A percentile compares a stretch with the other conserved stretches of the same genome.
Conservation (phyloP, 2,888 invertebrate species). For the Drosophila mayaguana region DNA sequence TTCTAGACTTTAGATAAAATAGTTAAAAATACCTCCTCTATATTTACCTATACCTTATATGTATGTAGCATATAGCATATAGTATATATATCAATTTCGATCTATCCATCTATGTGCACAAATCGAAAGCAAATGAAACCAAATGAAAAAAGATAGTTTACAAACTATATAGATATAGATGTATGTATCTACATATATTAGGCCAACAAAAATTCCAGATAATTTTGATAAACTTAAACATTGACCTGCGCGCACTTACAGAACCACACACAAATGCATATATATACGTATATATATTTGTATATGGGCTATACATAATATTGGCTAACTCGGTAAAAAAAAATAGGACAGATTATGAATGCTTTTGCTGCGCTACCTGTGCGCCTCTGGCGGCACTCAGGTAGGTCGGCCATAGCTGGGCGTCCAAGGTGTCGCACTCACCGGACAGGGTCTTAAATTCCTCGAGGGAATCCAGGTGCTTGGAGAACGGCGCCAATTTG, state of each 20-base stretch:
- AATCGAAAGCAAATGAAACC: no score
- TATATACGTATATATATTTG: not conserved
- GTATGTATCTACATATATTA: no score
- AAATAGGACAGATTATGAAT: not conserved
- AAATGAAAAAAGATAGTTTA: no score
- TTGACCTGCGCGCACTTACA: not conserved
- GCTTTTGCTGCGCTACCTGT: conserved; percentile 7
- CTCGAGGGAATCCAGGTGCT: conserved; percentile 83
- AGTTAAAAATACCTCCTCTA: no score
- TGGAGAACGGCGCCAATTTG: conserved; percentile 83
- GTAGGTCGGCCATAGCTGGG: not conserved
- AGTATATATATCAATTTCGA: no score
- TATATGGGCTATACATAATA: not conserved
- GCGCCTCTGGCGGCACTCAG: not conserved
- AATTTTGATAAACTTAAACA: not conserved
- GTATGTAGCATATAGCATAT: no score
- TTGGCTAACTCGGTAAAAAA: not conserved
- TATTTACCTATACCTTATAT: no score
- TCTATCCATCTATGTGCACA: no score
- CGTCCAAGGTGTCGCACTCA: conserved; percentile 60
- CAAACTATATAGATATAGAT: no score
- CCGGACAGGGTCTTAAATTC: conserved; percentile 81
- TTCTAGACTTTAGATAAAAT: no score
- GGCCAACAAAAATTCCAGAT: no score
- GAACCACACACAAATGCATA: not conserved